These are phyloP conservation scores for Equus quagga DNA, from an alignment of 2,113 vertebrate species.

Conservation along the genomic window DNA sequence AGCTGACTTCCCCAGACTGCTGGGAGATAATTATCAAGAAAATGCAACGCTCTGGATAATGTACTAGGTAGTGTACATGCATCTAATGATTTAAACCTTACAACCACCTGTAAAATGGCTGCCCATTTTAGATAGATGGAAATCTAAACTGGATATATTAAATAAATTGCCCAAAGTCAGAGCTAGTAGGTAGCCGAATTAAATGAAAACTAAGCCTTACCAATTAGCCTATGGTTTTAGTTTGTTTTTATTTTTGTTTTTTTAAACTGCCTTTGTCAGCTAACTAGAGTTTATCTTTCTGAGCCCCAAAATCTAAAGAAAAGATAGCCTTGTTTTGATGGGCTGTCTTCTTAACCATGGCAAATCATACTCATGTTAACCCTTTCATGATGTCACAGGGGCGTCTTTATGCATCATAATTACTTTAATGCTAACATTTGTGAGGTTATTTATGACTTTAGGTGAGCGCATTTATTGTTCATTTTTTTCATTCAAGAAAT, in stretches of 20 bases:
- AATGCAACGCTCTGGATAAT: neutral
- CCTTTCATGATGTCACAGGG: neutral
- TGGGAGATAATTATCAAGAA: neutral
- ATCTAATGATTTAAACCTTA: neutral
- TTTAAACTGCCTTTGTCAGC: conserved; percentile 21
- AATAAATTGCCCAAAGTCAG: neutral
- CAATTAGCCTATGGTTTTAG: neutral
- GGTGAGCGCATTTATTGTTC: neutral
- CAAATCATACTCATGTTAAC: neutral
- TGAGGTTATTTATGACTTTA: conserved; percentile 33
- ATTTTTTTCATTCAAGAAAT: neutral
- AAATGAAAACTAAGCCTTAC: neutral
- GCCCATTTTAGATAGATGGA: neutral
- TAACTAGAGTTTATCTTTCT: neutral
- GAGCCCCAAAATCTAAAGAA: neutral
- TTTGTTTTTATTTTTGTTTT: neutral
- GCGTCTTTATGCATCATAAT: neutral
- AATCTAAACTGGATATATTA: neutral
- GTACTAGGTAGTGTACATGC: neutral
- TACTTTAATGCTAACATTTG: neutral
- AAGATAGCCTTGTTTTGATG: neutral
- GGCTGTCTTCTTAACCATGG: neutral
- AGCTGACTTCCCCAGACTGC: neutral
- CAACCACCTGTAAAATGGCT: neutral
- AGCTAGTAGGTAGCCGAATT: neutral